These are phyloP conservation scores for Geotrypetes seraphini DNA, from an alignment of 2,797 vertebrate genomes.

Conservation along the genomic window DNA sequence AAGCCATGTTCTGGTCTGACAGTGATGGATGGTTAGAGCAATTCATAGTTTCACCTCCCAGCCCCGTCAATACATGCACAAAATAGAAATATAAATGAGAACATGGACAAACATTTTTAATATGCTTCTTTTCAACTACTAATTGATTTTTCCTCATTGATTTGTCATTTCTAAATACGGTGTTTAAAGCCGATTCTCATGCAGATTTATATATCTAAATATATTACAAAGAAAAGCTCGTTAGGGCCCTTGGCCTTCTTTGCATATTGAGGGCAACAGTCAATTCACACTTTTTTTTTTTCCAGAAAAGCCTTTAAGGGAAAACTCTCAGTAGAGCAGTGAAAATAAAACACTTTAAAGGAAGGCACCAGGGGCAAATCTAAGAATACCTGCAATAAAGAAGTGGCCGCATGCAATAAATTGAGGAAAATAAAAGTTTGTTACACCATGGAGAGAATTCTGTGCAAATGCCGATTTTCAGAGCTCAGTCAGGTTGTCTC, in stretches of 20 bases:
- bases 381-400: too few species aligned
- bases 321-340: background rate
- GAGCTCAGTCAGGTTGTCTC: too few species aligned
- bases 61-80: background rate
- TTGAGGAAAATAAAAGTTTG: too few species aligned
- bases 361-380: too few species aligned
- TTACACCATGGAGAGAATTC: too few species aligned
- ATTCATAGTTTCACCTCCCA: background rate
- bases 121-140: conserved; percentile 8
- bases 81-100: conserved; percentile 1
- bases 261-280: background rate
- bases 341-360: too few species aligned
- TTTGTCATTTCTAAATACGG: conserved; percentile 7
- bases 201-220: accelerated
- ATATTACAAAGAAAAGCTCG: background rate
- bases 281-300: background rate
- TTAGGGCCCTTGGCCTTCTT: background rate
- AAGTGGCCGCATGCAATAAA: too few species aligned
- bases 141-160: conserved; percentile 9
- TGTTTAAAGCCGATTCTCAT: too few species aligned
- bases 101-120: conserved; percentile 8
- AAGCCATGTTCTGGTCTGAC: background rate
- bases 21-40: conserved; percentile 6
- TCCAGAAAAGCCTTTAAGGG: background rate
- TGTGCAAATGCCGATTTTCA: too few species aligned